Evolutionary conservation across 2,888 invertebrate species (phyloP).

Genomic region (Gymnosoma rotundatum): DNA sequence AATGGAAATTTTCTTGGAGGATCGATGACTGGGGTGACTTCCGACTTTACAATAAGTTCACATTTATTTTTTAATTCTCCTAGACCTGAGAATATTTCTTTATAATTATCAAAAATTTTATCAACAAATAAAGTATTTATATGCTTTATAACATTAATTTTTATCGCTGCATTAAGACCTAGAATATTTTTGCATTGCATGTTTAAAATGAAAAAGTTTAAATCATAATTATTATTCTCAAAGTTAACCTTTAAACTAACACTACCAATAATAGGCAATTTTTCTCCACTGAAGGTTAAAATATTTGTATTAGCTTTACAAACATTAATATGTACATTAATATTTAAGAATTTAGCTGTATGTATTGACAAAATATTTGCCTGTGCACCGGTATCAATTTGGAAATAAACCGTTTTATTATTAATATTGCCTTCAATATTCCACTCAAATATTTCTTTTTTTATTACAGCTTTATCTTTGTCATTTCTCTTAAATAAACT

Average conservation of each 20-base stretch:
- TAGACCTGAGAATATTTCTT: constrained; percentile 14
- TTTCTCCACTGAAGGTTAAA: constrained; percentile 9
- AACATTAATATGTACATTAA: neutral
- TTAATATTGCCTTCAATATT: constrained; percentile 8
- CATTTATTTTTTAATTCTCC: constrained; percentile 13
- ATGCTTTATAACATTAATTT: neutral
- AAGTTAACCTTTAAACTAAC: constrained; percentile 13
- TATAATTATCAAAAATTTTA: constrained; percentile 28
- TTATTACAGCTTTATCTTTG: neutral
- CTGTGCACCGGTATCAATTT: constrained; percentile 32
- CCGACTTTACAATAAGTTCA: neutral
- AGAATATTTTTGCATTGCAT: neutral
- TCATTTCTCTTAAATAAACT: neutral
- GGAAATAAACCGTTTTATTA: neutral
- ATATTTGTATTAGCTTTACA: neutral
- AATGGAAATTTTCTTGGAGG: constrained; percentile 38
- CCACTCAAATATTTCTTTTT: constrained; percentile 13
- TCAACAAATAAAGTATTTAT: neutral
- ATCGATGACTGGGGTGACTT: constrained; percentile 18
- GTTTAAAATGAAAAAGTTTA: neutral
- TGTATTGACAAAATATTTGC: constrained; percentile 11
- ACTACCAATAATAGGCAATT: constrained; percentile 8
- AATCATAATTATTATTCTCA: constrained; percentile 19
- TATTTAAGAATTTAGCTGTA: neutral
- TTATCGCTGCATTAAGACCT: constrained; percentile 1